phyloP scores from a whole-genome alignment of 2,888 invertebrate species.

The Xanthia icteritia region DNA sequence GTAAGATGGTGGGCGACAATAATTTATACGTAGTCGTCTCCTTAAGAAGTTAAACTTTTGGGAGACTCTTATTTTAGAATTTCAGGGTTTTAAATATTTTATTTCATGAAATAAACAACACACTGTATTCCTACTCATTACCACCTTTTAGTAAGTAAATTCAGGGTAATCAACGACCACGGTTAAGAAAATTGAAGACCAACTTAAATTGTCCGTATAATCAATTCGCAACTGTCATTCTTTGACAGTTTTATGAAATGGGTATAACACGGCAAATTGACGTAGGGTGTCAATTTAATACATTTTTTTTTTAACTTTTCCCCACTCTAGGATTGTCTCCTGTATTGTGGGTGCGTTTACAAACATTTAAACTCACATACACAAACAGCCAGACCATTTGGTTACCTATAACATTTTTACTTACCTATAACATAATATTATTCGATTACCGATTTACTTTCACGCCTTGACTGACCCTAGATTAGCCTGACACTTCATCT shows the following conservation, averaged over 20 bases:
- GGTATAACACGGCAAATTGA: not conserved
- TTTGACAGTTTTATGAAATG: not conserved
- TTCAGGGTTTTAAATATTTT: not conserved
- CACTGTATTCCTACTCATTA: no score
- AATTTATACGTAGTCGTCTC: conserved; percentile 57
- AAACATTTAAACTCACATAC: no score
- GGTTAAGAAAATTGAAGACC: no score
- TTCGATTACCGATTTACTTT: not conserved
- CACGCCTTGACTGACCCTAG: not conserved
- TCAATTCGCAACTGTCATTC: not conserved
- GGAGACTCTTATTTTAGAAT: conserved; percentile 12
- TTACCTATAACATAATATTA: not conserved
- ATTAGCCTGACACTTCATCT: not conserved
- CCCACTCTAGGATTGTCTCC: no score
- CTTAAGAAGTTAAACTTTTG: conserved; percentile 9
- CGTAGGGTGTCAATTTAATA: not conserved
- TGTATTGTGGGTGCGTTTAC: no score
- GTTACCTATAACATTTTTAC: not conserved
- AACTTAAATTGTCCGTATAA: no score
- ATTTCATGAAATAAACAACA: conserved; percentile 3
- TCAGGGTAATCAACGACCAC: no score
- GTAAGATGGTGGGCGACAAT: conserved; percentile 42
- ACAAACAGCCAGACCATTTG: no score
- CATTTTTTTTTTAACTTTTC: no score
- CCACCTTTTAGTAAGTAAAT: not conserved